Evolutionary conservation across 1,140 invertebrate species (phyloP), one percentile per base, ranked within the genome.

Genomic region (Drosophila mauritiana): DNA sequence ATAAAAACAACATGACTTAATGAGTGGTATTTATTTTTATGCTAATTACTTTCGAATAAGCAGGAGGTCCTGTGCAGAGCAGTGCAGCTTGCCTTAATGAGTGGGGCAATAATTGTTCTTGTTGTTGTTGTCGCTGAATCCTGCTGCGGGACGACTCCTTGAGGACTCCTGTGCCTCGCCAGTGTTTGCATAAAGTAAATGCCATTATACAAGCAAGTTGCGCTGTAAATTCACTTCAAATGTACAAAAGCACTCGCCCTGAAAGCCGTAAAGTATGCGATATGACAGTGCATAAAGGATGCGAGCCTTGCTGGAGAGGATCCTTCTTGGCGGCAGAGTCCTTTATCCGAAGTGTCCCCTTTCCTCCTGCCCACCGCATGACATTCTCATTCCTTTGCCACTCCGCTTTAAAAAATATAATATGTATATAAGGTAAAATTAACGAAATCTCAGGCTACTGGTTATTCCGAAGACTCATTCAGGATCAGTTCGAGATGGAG

Each of bases 11-110:
- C 83, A 89, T 88, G 83, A 88, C 83, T 88, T 83, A 88, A 88
- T 89, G 84, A 88, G 83, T 83, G 83, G 83, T 88, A 88, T 88
- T 88, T 88, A 89, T 88, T 88, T 89, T 88, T 88, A 88, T 88
- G 83, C 83, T 88, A 88, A 88, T 88, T 88, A 88, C 83, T 88
- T 88, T 89, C 68, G 84, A 88, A 88, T 88, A 89, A 80, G 84
- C 52, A 70, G 54, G 31, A 51, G 40, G 34, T 36, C 49, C 49
- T 52, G 15, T 22, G 43, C 27, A 12, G 42, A 4, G 42, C 17
- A 11, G 8, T 54, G 59, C 59, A 76, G 76, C 57, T 75, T 65
- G 56, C 64, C 69, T 78, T 85, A 78, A 85, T 78, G 78, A 85
- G 81, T 68, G 55, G 58, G 70, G 80, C 65, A 80, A 85, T 80